phyloP scores from a whole-genome alignment of 2,113 vertebrate genomes.

The Neolamprologus kungweensis region DNA sequence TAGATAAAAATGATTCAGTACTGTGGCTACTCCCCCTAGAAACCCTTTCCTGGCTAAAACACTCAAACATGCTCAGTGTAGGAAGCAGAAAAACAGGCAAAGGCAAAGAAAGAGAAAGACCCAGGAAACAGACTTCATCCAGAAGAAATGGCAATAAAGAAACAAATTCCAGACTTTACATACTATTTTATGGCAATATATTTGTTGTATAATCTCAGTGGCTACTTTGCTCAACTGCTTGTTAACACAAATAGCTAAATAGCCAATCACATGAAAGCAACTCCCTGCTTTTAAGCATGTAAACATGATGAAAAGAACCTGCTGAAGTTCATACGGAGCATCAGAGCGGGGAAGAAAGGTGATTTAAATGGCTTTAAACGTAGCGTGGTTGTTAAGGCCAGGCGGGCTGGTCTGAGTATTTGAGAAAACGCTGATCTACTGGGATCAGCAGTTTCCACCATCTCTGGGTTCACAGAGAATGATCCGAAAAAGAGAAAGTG shows the following conservation, averaged over 20 bases:
- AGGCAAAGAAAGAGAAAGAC: background rate
- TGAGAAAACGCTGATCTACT: background rate
- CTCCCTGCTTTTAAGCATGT: background rate
- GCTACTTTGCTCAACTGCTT: background rate
- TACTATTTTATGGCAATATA: background rate
- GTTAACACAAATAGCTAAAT: background rate
- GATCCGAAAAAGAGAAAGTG: background rate
- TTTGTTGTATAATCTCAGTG: background rate
- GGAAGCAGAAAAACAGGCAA: background rate
- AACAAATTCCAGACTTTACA: background rate
- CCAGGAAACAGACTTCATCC: background rate
- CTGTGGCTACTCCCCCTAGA: background rate
- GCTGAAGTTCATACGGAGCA: background rate
- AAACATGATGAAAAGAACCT: background rate
- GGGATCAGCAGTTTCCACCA: background rate
- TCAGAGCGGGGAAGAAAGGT: background rate
- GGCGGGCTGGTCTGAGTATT: background rate
- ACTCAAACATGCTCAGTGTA: background rate
- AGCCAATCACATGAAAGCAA: background rate
- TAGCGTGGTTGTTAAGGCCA: background rate
- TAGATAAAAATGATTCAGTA: background rate
- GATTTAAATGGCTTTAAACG: background rate
- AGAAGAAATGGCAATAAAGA: background rate
- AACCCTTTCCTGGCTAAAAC: background rate
- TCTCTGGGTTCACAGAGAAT: background rate